phyloP scores from a whole-genome alignment of 2,113 vertebrate genomes.

The Cyprinodon variegatus region DNA sequence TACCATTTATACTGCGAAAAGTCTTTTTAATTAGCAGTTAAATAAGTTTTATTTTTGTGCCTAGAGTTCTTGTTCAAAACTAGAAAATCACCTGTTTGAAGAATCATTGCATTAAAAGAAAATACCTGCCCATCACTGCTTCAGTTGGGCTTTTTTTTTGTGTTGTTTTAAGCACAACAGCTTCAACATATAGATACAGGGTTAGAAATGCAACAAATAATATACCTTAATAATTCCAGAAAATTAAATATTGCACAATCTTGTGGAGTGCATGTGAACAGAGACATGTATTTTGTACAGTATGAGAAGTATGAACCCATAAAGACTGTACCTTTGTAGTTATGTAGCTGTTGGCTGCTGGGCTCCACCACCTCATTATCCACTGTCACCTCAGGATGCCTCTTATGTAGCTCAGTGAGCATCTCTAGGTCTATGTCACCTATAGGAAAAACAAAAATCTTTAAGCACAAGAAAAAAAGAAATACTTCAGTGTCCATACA shows the following conservation, averaged over 20 bases:
- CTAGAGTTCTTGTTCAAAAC: no score
- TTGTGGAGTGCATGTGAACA: background rate
- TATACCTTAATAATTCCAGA: background rate
- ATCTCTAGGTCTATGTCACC: conserved; percentile 87
- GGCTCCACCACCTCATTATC: conserved; percentile 86
- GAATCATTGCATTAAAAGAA: no score
- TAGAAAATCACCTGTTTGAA: no score
- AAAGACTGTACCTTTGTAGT: conserved; percentile 79
- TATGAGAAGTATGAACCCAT: background rate
- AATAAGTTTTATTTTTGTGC: no score
- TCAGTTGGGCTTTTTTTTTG: no score
- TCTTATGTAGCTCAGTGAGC: conserved; percentile 77
- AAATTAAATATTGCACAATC: conserved; percentile 5
- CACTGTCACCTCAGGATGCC: conserved; percentile 77
- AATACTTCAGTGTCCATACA: no score
- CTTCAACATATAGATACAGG: background rate
- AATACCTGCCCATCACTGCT: background rate
- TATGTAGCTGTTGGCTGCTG: conserved; percentile 80
- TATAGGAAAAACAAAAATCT: conserved; percentile 35
- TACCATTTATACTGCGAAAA: no score
- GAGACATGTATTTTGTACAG: background rate
- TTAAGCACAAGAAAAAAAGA: background rate
- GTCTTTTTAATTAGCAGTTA: no score
- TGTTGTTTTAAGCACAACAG: background rate
- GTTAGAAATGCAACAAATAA: conserved; percentile 12